Conservation (phyloP, 92 coral and sea anemone genomes). For the Isaurus tuberculatus region DNA sequence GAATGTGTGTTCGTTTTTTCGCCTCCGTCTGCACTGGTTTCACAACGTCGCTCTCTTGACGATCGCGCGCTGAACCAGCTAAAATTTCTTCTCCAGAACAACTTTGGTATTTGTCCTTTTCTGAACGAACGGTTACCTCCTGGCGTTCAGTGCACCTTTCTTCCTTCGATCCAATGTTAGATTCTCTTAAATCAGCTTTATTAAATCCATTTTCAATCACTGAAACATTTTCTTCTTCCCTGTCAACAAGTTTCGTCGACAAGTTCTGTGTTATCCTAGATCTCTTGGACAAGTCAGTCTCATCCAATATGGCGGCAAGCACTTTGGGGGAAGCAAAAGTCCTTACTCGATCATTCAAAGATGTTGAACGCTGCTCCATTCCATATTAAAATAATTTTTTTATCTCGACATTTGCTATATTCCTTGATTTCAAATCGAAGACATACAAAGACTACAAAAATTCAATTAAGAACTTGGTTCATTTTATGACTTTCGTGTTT, state of each 20-base stretch:
- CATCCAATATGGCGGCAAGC: slow-evolving; percentile 43
- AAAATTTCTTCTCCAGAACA: neutral
- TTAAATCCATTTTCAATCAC: slow-evolving; percentile 1
- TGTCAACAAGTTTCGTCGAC: neutral
- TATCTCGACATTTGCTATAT: neutral
- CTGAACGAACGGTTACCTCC: neutral
- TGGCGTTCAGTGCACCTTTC: neutral
- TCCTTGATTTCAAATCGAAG: neutral
- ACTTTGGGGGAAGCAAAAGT: slow-evolving; percentile 45
- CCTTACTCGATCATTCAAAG: slow-evolving; percentile 19
- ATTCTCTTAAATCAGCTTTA: neutral
- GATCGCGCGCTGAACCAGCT: neutral
- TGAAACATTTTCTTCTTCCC: neutral
- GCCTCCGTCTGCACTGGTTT: neutral
- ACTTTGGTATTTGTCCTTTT: neutral
- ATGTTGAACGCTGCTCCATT: slow-evolving; percentile 20
- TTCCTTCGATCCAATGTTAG: neutral
- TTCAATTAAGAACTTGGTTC: neutral
- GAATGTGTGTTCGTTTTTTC: slow-evolving; percentile 16
- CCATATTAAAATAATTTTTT: slow-evolving; percentile 12
- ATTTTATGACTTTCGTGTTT: no score
- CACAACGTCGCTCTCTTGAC: neutral
- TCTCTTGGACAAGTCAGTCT: neutral
- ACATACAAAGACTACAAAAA: neutral
- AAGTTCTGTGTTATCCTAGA: neutral